Percentiles rank a stretch among this genome's conserved stretches.
Conservation (phyloP, 2,888 invertebrate genomes). For the Caenorhabditis panamensis region DNA sequence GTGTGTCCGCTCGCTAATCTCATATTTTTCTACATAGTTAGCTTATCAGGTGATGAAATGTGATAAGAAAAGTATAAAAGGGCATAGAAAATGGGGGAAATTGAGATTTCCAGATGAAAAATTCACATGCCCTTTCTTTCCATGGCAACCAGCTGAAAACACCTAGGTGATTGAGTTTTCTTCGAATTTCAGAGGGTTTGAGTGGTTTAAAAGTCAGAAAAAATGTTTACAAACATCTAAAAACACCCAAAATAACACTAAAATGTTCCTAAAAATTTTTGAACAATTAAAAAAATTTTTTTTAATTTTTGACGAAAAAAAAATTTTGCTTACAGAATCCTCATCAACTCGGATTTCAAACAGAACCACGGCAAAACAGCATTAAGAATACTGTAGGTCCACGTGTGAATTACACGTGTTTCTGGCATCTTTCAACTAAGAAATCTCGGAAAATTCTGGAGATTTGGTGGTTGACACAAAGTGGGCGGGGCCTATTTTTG, state of each 20-base stretch:
- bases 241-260: not conserved
- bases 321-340: slow-evolving; percentile 39
- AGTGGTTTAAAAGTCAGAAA: not conserved
- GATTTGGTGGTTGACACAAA: not conserved
- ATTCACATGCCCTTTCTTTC: not conserved
- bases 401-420: not conserved
- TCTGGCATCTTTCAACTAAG: not conserved
- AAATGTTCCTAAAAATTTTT: not conserved
- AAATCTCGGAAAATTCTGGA: not conserved
- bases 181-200: not conserved
- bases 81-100: no score
- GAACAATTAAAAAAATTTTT: not conserved
- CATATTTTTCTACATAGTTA: no score
- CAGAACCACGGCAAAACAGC: slow-evolving; percentile 32
- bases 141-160: not conserved
- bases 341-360: slow-evolving; percentile 25
- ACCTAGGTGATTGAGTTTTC: not conserved
- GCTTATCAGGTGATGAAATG: no score
- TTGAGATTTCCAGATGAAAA: no score
- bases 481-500: slow-evolving; percentile 29
- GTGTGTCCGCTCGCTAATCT: no score
- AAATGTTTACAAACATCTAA: not conserved
- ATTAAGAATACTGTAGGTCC: slow-evolving; percentile 20
- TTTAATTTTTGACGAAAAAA: not conserved
- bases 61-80: no score